These are phyloP conservation scores for Sebastes oblongus DNA, from an alignment of 2,797 vertebrate species.

Conservation along the genomic window DNA sequence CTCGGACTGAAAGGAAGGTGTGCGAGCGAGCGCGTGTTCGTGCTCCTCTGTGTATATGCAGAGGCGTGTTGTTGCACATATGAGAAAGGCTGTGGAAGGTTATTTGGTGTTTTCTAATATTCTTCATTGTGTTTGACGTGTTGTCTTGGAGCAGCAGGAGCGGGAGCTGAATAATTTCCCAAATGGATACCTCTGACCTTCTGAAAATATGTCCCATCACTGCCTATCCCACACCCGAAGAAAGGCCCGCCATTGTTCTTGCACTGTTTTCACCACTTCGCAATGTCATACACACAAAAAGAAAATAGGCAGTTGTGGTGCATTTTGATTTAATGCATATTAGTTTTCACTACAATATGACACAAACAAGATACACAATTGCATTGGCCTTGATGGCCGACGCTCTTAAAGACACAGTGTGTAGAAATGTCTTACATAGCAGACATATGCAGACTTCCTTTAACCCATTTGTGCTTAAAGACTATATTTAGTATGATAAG, in stretches of 20 bases:
- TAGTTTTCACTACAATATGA: conserved; percentile 9
- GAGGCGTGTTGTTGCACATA: conserved; percentile 39
- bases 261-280: conserved; percentile 35
- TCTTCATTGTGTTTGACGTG: conserved; percentile 67
- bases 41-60: conserved; percentile 30
- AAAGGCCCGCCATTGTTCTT: conserved; percentile 61
- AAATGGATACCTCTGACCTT: conserved; percentile 79
- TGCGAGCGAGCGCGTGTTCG: background rate
- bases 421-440: background rate
- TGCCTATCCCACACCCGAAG: conserved; percentile 42
- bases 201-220: conserved; percentile 72
- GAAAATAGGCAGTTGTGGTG: conserved; percentile 18
- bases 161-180: conserved; percentile 76
- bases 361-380: background rate
- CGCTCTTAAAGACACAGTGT: background rate
- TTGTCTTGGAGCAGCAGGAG: conserved; percentile 69
- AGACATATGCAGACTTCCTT: background rate
- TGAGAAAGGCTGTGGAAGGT: conserved; percentile 41
- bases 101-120: conserved; percentile 74
- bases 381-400: conserved; percentile 17
- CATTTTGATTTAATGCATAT: conserved; percentile 44
- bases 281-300: conserved; percentile 25
- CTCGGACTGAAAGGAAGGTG: conserved; percentile 6
- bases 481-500: too few species aligned
- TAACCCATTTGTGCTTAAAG: background rate